Percentiles rank a stretch among this genome's conserved stretches.
Conservation (phyloP, 2,113 vertebrate genomes). For the Nerophis lumbriciformis region DNA sequence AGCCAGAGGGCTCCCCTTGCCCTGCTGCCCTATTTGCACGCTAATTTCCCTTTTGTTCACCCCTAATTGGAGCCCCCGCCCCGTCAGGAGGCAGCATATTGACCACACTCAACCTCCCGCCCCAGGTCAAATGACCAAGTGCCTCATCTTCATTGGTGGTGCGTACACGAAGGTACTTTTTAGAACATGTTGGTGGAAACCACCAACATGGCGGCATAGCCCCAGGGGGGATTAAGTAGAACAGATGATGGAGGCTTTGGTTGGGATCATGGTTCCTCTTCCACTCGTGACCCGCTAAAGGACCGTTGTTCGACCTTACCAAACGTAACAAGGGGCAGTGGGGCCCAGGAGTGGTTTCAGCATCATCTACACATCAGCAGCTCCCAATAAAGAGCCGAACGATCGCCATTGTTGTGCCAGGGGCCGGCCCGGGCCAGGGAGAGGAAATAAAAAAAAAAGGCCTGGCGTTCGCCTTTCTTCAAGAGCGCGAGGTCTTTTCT, state of each 20-base stretch:
- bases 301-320: too few relatives aligned
- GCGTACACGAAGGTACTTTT: not conserved
- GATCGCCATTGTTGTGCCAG: constrained; percentile 31
- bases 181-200: too few relatives aligned
- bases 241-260: constrained; percentile 58
- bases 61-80: constrained; percentile 38
- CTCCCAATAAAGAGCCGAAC: constrained; percentile 22
- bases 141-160: not conserved
- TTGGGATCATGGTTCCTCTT: constrained; percentile 43
- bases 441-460: constrained; percentile 17
- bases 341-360: not conserved
- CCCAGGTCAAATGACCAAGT: not conserved
- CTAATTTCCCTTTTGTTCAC: constrained; percentile 37
- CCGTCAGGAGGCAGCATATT: constrained; percentile 8
- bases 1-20: constrained; percentile 28
- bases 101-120: not conserved
- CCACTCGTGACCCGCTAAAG: too few relatives aligned
- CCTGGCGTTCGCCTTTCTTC: constrained; percentile 33
- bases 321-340: too few relatives aligned
- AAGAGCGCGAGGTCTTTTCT: constrained; percentile 41
- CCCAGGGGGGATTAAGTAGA: constrained; percentile 56
- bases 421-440: too few relatives aligned
- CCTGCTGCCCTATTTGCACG: constrained; percentile 31
- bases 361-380: constrained; percentile 33
- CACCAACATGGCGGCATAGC: not conserved